Conservation (phyloP, 2,888 invertebrate species). For the Trissolcus brochymenae region DNA sequence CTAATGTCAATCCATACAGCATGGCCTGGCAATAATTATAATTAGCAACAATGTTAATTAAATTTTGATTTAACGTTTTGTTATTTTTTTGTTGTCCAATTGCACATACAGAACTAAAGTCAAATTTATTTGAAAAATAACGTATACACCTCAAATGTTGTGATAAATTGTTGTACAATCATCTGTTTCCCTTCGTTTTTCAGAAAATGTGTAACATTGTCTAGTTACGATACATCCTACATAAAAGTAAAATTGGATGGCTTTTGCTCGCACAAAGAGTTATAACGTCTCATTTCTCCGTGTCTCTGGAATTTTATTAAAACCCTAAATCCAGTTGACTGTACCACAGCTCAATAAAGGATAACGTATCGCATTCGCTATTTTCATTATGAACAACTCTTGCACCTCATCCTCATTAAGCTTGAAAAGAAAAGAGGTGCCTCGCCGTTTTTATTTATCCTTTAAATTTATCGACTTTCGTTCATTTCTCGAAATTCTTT, state of each 20-base stretch:
- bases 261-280: constrained; percentile 24
- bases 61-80: no score
- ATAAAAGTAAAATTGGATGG: constrained; percentile 47
- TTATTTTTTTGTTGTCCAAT: no score
- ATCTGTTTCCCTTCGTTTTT: no score
- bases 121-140: no score
- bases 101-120: no score
- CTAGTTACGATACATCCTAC: constrained; percentile 18
- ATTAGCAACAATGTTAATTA: no score
- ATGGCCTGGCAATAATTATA: no score
- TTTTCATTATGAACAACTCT: constrained; percentile 57
- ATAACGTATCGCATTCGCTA: constrained; percentile 55
- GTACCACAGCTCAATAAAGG: constrained; percentile 51
- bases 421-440: constrained; percentile 30
- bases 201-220: neutral
- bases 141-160: no score
- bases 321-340: constrained; percentile 44
- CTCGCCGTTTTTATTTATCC: constrained; percentile 45
- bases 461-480: constrained; percentile 18
- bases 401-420: constrained; percentile 51
- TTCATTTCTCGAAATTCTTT: constrained; percentile 3
- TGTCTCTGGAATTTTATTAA: constrained; percentile 47
- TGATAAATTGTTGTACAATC: no score
- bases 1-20: no score
- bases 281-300: constrained; percentile 42